A percentile compares a stretch with the other conserved stretches of the same genome.
phyloP scores from a whole-genome alignment of 2,113 vertebrate genomes.

The Isichthys henryi region DNA sequence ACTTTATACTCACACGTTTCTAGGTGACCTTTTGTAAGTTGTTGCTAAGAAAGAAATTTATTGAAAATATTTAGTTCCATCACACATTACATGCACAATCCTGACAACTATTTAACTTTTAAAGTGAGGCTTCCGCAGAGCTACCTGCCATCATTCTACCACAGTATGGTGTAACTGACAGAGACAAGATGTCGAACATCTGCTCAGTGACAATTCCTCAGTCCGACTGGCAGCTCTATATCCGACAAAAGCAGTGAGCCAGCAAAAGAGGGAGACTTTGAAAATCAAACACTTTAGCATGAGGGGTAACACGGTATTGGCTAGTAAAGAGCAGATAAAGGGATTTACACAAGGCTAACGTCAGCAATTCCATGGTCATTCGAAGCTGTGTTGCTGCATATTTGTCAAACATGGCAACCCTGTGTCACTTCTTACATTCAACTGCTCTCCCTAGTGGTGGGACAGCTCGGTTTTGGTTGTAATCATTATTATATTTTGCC shows the following conservation, averaged over 20 bases:
- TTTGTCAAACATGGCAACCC: background rate
- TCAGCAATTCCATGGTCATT: background rate
- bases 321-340: background rate
- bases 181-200: constrained; percentile 8
- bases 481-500: background rate
- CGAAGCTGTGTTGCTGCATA: background rate
- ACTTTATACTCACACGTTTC: background rate
- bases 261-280: background rate
- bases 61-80: background rate
- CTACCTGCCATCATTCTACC: background rate
- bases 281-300: background rate
- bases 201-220: constrained; percentile 8
- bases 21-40: background rate
- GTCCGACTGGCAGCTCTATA: background rate
- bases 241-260: constrained; percentile 2
- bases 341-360: background rate
- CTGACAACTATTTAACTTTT: background rate
- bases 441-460: background rate
- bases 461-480: no score
- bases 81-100: background rate
- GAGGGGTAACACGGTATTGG: background rate
- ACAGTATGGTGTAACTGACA: constrained; percentile 13
- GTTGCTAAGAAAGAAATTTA: background rate
- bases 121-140: background rate
- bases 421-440: background rate